Conservation (phyloP, 2,797 vertebrate genomes). For the Hippoglossus hippoglossus region DNA sequence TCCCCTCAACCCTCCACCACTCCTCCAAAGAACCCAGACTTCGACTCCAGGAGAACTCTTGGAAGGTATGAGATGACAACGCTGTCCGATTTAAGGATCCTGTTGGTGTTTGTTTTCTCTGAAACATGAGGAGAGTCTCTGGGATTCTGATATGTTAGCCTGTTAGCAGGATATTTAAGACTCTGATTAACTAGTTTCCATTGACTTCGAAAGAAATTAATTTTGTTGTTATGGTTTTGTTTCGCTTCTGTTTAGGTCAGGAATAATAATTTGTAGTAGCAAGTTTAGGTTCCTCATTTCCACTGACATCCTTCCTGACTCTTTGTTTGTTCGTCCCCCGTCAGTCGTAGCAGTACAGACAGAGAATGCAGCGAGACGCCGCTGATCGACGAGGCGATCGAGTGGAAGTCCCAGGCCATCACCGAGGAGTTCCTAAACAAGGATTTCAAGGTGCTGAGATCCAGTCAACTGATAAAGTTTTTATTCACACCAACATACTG, state of each 20-base stretch:
- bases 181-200: too few species aligned
- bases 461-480: neutral
- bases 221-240: too few species aligned
- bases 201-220: neutral
- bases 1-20: too few species aligned
- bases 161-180: too few species aligned
- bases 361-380: conserved; percentile 92
- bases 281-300: too few species aligned
- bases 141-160: too few species aligned
- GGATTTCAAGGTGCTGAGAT: conserved; percentile 90
- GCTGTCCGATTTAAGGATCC: neutral
- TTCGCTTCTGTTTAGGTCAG: too few species aligned
- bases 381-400: conserved; percentile 79
- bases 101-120: too few species aligned
- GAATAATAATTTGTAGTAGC: too few species aligned
- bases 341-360: conserved; percentile 84
- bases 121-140: too few species aligned
- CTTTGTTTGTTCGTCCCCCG: neutral
- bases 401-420: conserved; percentile 94
- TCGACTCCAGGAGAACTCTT: conserved; percentile 90
- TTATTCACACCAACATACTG: too few species aligned
- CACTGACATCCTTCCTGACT: neutral
- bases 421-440: conserved; percentile 98
- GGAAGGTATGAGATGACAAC: conserved; percentile 85
- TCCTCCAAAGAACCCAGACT: conserved; percentile 85